Evolutionary conservation across 2,113 vertebrate species (phyloP).

Genomic region (Hyla sarda): DNA sequence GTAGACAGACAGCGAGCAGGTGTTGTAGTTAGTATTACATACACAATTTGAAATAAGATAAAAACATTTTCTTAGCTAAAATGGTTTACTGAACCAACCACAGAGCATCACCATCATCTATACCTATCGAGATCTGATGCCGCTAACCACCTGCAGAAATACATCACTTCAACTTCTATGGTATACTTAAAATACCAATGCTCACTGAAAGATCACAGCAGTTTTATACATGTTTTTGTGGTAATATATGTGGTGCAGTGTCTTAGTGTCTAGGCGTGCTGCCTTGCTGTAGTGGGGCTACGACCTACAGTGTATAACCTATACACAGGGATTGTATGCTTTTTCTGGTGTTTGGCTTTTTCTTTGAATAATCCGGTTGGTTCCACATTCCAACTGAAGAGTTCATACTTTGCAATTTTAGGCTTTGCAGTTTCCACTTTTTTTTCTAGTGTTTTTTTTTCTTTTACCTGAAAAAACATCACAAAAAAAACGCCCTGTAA

Average conservation of each 20-base stretch:
- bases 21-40: slow-evolving; percentile 12
- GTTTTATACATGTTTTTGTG: not conserved
- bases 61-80: slow-evolving; percentile 22
- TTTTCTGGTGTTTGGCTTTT: not conserved
- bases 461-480: no score
- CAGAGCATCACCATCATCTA: not conserved
- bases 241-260: not conserved
- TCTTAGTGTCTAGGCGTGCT: not conserved
- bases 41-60: slow-evolving; percentile 12
- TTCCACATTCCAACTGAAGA: no score
- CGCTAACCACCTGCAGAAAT: slow-evolving; percentile 1
- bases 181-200: slow-evolving; percentile 8
- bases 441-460: no score
- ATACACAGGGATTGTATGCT: not conserved
- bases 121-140: not conserved
- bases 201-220: not conserved
- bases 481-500: no score
- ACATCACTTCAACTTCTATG: not conserved
- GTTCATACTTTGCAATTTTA: not conserved
- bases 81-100: not conserved
- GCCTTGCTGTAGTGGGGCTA: not conserved
- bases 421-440: no score
- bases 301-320: not conserved
- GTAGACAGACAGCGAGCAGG: slow-evolving; percentile 20
- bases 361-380: no score